phyloP scores from a whole-genome alignment of 2,113 vertebrate species.

The Sylvietta virens region DNA sequence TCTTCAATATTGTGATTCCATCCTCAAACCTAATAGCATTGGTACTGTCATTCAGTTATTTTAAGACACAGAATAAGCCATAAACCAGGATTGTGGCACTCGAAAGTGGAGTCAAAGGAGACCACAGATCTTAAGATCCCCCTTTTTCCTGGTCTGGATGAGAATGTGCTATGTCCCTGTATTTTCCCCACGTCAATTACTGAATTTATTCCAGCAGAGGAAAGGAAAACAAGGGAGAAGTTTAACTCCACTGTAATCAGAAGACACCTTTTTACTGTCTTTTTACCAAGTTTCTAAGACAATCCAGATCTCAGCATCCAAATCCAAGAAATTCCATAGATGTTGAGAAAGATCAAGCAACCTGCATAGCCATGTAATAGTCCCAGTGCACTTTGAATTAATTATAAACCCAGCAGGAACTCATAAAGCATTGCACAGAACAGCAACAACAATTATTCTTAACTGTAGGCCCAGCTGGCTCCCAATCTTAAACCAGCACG shows the following conservation, averaged over 20 bases:
- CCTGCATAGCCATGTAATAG: not conserved
- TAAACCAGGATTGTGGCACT: not conserved
- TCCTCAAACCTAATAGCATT: not conserved
- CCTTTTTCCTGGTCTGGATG: not conserved
- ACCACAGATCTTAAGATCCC: not conserved
- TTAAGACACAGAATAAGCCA: not conserved
- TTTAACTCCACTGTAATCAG: not conserved
- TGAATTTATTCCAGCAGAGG: not conserved
- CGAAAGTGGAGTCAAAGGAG: not conserved
- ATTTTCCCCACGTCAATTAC: not conserved
- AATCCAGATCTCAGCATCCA: not conserved
- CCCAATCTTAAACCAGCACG: constrained; percentile 1
- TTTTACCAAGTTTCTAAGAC: not conserved
- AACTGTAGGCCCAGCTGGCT: not conserved
- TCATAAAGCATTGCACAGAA: not conserved
- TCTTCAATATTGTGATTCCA: not conserved
- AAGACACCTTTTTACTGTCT: not conserved
- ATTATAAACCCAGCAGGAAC: not conserved
- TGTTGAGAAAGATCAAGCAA: not conserved
- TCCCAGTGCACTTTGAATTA: not conserved
- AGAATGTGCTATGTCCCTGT: not conserved
- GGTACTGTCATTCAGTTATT: not conserved
- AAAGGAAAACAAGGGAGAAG: not conserved
- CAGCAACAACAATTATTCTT: constrained; percentile 24
- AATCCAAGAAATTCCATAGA: not conserved